Evolutionary conservation across 1,140 invertebrate species (phyloP).

Genomic region (Maconellicoccus hirsutus): DNA sequence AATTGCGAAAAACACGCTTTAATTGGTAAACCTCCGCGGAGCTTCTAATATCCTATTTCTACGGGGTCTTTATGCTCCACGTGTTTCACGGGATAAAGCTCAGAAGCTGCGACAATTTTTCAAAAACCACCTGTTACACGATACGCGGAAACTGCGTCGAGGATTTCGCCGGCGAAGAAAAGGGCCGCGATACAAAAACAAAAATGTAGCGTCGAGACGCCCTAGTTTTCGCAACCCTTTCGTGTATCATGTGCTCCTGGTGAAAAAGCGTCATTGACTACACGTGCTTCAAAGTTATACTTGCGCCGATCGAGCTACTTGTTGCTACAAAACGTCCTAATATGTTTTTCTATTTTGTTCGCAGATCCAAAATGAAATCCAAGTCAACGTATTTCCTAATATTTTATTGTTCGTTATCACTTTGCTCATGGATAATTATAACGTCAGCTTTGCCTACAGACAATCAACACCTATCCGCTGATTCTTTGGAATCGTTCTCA

Average conservation of each 20-base stretch:
- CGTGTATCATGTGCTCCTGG: background rate
- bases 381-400: constrained; percentile 1
- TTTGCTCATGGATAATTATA: background rate
- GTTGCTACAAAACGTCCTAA: background rate
- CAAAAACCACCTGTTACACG: constrained; percentile 12
- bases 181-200: background rate
- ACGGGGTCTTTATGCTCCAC: constrained; percentile 13
- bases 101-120: constrained; percentile 14
- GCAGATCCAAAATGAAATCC: background rate
- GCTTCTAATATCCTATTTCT: background rate
- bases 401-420: constrained; percentile 2
- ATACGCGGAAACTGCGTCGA: background rate
- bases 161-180: background rate
- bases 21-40: background rate
- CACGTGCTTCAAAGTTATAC: constrained; percentile 6
- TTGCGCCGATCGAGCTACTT: background rate
- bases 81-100: constrained; percentile 18
- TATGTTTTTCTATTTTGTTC: background rate
- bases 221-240: background rate
- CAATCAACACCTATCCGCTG: background rate
- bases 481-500: background rate
- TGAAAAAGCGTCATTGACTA: background rate
- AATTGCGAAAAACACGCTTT: background rate
- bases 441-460: background rate
- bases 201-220: background rate